phyloP scores from a whole-genome alignment of 1,140 invertebrate genomes.

The Parasteatoda tepidariorum region DNA sequence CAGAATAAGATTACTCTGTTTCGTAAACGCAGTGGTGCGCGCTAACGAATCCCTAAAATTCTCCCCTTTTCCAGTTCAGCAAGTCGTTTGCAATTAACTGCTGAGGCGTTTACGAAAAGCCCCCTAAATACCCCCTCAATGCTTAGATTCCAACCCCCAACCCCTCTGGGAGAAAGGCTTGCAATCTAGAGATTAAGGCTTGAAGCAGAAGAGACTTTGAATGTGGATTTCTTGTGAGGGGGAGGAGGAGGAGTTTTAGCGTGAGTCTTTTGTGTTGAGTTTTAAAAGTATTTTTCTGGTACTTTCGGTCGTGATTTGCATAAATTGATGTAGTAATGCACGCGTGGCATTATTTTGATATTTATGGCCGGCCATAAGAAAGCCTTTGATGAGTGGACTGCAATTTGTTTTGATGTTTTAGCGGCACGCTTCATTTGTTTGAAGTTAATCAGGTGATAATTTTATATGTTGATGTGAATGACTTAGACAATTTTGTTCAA shows the following conservation, averaged over 20 bases:
- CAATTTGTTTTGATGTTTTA: too few species aligned
- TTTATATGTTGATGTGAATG: too few species aligned
- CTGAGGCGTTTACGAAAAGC: constrained; percentile 8
- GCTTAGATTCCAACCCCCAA: background rate
- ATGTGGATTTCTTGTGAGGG: background rate
- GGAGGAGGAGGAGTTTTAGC: background rate
- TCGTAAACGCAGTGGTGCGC: constrained; percentile 20
- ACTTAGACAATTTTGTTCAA: too few species aligned
- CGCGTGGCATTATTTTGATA: constrained; percentile 24
- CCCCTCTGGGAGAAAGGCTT: background rate
- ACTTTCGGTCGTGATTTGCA: constrained; percentile 49
- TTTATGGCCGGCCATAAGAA: constrained; percentile 4
- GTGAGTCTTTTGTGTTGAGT: constrained; percentile 7
- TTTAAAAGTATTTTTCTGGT: constrained; percentile 45
- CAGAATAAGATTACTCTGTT: constrained; percentile 42
- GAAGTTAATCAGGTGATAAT: too few species aligned
- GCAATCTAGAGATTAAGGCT: background rate
- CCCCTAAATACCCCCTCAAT: background rate
- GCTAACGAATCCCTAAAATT: background rate
- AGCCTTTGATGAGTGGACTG: too few species aligned
- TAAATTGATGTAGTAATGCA: constrained; percentile 46
- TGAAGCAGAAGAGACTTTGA: background rate
- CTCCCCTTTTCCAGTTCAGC: constrained; percentile 35
- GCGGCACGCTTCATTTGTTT: too few species aligned
- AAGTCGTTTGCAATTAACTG: constrained; percentile 52